Conservation (phyloP, 2,113 vertebrate genomes). For the Tonatia bakeri region DNA sequence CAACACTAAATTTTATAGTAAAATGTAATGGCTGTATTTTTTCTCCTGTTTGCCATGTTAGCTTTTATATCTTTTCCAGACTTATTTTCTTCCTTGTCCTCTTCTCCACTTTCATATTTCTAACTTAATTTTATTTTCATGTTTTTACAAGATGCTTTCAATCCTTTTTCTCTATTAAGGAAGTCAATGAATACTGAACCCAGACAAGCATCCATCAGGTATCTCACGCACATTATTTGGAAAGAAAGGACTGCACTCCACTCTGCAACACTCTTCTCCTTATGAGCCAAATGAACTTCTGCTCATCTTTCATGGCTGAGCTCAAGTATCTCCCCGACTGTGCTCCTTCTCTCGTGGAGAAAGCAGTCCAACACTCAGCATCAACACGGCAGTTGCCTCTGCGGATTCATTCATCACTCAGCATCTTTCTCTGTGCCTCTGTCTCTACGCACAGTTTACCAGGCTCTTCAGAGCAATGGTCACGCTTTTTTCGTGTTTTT, state of each 20-base stretch:
- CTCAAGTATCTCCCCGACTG: not conserved
- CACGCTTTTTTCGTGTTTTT: not conserved
- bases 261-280: not conserved
- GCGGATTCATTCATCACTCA: not conserved
- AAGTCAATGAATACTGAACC: not conserved
- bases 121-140: not conserved
- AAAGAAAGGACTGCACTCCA: not conserved
- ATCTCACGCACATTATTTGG: not conserved
- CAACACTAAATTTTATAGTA: slow-evolving; percentile 27
- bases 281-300: not conserved
- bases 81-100: slow-evolving; percentile 21
- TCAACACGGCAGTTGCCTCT: not conserved
- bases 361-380: not conserved
- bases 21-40: not conserved
- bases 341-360: not conserved
- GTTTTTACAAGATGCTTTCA: slow-evolving; percentile 31
- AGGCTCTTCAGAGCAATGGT: not conserved
- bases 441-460: not conserved
- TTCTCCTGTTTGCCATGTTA: not conserved
- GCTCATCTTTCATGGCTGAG: not conserved
- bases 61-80: not conserved
- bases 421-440: not conserved
- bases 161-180: not conserved
- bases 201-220: not conserved
- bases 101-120: not conserved